A percentile compares a stretch with the other conserved stretches of the same genome.
These are phyloP conservation scores for Murina feae DNA, from an alignment of 2,113 vertebrate genomes.

Conservation along the genomic window DNA sequence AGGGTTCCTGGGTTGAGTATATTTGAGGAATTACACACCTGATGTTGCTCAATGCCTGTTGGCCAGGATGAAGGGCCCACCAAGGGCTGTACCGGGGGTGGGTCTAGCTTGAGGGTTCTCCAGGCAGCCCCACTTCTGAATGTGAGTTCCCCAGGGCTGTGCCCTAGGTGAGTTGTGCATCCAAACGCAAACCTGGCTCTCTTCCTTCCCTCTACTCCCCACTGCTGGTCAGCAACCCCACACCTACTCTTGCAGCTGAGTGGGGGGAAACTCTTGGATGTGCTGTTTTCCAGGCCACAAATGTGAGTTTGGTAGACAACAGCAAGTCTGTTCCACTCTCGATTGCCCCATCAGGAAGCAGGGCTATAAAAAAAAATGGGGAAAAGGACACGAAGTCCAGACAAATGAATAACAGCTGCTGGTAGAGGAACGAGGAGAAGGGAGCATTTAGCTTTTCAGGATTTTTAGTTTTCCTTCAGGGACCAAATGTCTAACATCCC, in stretches of 20 bases:
- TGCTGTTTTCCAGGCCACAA: background rate
- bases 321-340: background rate
- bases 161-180: background rate
- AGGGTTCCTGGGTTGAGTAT: background rate
- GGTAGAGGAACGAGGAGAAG: background rate
- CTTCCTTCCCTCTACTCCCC: background rate
- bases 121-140: background rate
- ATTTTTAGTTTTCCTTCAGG: background rate
- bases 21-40: background rate
- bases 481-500: background rate
- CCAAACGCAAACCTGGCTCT: background rate
- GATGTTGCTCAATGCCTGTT: background rate
- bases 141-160: background rate
- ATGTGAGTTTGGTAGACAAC: background rate
- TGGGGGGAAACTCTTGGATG: background rate
- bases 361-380: background rate
- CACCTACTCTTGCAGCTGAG: background rate
- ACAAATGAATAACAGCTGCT: background rate
- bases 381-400: background rate
- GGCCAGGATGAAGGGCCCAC: background rate
- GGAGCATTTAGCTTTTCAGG: background rate
- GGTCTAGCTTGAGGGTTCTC: background rate
- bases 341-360: background rate
- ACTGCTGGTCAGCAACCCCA: background rate
- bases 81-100: too few species aligned